Percentiles rank a stretch among this genome's conserved stretches.
Conservation (phyloP, 2,797 vertebrate genomes). For the Naso thynnoides region DNA sequence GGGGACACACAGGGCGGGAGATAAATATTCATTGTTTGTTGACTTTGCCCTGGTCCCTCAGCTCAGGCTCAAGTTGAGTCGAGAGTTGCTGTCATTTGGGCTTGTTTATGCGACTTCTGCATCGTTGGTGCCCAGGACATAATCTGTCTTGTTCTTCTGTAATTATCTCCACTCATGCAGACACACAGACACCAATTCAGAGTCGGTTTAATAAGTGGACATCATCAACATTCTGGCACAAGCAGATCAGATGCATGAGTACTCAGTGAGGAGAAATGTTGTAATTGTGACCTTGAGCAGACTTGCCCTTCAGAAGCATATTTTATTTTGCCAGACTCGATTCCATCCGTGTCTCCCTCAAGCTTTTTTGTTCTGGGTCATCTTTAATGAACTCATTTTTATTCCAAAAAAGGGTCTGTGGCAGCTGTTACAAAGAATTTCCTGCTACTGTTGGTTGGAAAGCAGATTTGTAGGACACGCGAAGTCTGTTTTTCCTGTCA, state of each 20-base stretch:
- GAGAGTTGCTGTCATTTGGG: conserved; percentile 54
- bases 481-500: conserved; percentile 68
- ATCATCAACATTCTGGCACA: conserved; percentile 23
- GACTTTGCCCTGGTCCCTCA: conserved; percentile 75
- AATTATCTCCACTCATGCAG: conserved; percentile 72
- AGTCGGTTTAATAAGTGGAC: conserved; percentile 69
- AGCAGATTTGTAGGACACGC: conserved; percentile 59
- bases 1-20: conserved; percentile 70
- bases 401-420: conserved; percentile 23
- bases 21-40: conserved; percentile 88
- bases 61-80: conserved; percentile 56
- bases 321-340: conserved; percentile 36
- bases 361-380: conserved; percentile 64
- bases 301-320: conserved; percentile 19
- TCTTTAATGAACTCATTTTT: conserved; percentile 62
- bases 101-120: conserved; percentile 64
- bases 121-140: conserved; percentile 45
- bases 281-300: conserved; percentile 44
- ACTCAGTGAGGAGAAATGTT: conserved; percentile 32
- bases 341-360: conserved; percentile 43
- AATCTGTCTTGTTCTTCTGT: conserved; percentile 62
- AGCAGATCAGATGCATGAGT: conserved; percentile 24
- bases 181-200: conserved; percentile 36
- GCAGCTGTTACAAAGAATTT: conserved; percentile 55
- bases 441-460: conserved; percentile 67